Conservation (phyloP, 2,888 invertebrate genomes). For the Stictocephala bisonia region DNA sequence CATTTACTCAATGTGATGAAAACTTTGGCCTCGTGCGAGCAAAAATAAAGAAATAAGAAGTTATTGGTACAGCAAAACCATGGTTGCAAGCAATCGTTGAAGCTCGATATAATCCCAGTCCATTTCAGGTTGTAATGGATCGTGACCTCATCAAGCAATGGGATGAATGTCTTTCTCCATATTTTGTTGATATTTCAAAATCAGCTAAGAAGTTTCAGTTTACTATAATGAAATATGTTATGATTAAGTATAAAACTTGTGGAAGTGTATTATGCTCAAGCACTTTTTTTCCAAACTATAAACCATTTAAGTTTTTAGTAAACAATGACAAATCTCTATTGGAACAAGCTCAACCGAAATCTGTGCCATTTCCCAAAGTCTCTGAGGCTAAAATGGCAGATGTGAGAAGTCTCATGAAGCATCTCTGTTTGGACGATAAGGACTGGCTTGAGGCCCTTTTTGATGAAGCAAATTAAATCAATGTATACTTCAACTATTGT, state of each 20-base stretch:
- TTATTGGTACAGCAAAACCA: constrained; percentile 40
- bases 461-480: too few relatives aligned
- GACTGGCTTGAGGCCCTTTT: too few relatives aligned
- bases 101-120: constrained; percentile 5
- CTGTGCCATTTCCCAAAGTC: too few relatives aligned
- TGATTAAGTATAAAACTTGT: constrained; percentile 18
- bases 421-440: too few relatives aligned
- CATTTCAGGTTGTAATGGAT: constrained; percentile 31
- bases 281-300: not conserved
- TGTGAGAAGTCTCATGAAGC: too few relatives aligned
- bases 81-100: constrained; percentile 38
- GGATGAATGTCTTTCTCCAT: constrained; percentile 23
- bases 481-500: too few relatives aligned
- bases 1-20: constrained; percentile 32
- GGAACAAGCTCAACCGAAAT: too few relatives aligned
- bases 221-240: constrained; percentile 31
- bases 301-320: too few relatives aligned
- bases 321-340: too few relatives aligned
- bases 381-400: too few relatives aligned
- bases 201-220: constrained; percentile 17
- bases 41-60: constrained; percentile 35
- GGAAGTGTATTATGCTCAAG: not conserved
- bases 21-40: constrained; percentile 40
- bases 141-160: constrained; percentile 27
- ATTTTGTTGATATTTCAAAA: not conserved